Evolutionary conservation across 2,888 invertebrate genomes (phyloP).

Genomic region (Melikaiella ostensackeni): DNA sequence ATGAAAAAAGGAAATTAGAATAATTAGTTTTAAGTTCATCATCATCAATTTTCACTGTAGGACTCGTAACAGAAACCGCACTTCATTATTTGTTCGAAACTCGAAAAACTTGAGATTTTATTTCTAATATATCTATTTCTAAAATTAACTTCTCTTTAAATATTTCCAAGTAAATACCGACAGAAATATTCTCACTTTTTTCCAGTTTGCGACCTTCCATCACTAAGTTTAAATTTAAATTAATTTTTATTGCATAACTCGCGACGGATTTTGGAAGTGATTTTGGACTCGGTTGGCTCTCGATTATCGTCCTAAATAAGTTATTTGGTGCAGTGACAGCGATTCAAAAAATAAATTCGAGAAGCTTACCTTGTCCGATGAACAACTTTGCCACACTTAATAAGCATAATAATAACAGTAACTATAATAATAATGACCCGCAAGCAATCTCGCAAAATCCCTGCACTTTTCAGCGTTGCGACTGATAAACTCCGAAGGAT

Average conservation of each 20-base stretch:
- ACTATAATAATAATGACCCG: conserved; percentile 41
- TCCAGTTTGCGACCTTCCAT: background rate
- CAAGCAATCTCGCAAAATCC: conserved; percentile 48
- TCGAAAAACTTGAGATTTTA: conserved; percentile 23
- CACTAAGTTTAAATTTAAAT: conserved; percentile 7
- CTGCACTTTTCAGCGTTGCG: conserved; percentile 52
- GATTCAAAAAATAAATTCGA: background rate
- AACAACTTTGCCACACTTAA: conserved; percentile 45
- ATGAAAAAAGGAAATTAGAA: conserved; percentile 63
- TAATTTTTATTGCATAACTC: conserved; percentile 5
- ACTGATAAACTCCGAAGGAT: conserved; percentile 54
- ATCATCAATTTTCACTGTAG: conserved; percentile 21
- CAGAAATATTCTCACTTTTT: background rate
- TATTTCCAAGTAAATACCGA: background rate
- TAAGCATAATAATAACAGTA: conserved; percentile 43
- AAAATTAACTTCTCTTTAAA: background rate
- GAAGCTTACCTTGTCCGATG: conserved; percentile 21
- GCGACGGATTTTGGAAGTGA: background rate
- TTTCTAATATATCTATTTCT: background rate
- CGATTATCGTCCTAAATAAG: background rate
- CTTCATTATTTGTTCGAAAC: background rate
- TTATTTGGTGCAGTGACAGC: background rate
- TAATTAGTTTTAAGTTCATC: conserved; percentile 31
- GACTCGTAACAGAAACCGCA: background rate
- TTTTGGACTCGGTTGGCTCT: background rate